phyloP scores from a whole-genome alignment of 2,888 invertebrate genomes.

The Mayetiola destructor region DNA sequence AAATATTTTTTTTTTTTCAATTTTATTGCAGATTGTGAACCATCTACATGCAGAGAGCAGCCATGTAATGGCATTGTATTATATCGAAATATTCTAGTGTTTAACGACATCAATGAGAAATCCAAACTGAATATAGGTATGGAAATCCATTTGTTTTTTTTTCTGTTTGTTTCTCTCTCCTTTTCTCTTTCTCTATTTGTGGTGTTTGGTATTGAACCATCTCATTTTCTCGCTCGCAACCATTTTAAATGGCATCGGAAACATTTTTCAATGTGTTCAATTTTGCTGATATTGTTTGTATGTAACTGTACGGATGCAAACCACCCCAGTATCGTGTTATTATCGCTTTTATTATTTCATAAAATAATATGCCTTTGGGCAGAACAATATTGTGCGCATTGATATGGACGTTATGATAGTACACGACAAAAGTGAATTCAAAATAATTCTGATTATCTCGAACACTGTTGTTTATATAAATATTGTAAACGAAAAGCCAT shows the following conservation, averaged over 20 bases:
- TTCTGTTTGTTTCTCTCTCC: not conserved
- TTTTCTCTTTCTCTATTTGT: not conserved
- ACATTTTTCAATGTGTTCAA: not conserved
- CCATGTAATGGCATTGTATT: too few species aligned
- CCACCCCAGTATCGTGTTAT: constrained; percentile 11
- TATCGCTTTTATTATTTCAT: constrained; percentile 14
- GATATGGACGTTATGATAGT: constrained; percentile 10
- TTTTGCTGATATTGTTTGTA: not conserved
- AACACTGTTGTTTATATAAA: too few species aligned
- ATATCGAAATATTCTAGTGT: too few species aligned
- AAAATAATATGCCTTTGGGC: constrained; percentile 13
- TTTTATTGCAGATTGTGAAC: too few species aligned
- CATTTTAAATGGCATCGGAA: not conserved
- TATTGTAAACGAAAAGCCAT: too few species aligned
- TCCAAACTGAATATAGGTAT: too few species aligned
- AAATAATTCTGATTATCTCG: too few species aligned
- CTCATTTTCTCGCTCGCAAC: not conserved
- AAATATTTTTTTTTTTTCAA: too few species aligned
- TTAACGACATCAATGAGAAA: too few species aligned
- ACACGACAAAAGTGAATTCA: not conserved
- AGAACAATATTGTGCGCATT: constrained; percentile 11
- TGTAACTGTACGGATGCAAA: not conserved
- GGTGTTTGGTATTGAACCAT: too few species aligned
- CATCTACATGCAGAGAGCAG: too few species aligned
- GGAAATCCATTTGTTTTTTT: not conserved